phyloP scores from a whole-genome alignment of 1,140 invertebrate genomes.

The Bombus vancouverensis region DNA sequence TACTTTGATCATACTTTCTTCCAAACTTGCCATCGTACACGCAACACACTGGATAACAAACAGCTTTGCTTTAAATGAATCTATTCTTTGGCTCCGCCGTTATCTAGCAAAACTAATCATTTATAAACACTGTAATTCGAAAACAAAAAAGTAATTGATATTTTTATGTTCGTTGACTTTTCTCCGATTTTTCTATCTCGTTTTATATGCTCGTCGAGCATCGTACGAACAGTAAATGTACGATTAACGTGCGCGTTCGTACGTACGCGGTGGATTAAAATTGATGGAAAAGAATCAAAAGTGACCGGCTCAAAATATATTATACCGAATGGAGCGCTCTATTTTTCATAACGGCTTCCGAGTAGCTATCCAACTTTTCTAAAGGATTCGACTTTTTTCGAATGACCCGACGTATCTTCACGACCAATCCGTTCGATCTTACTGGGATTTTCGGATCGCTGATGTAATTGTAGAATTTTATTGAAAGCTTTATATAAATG shows the following conservation, averaged over 20 bases:
- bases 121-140: too few relatives aligned
- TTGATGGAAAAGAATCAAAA: background rate
- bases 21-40: background rate
- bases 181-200: too few relatives aligned
- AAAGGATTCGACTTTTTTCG: background rate
- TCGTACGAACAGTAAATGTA: background rate
- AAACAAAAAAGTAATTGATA: too few relatives aligned
- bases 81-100: background rate
- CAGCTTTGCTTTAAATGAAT: background rate
- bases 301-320: background rate
- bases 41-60: background rate
- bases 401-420: too few relatives aligned
- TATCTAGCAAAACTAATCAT: too few relatives aligned
- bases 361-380: background rate
- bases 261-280: background rate
- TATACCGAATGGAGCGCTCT: background rate
- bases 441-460: background rate
- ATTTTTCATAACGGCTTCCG: constrained; percentile 6
- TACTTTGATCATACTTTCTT: background rate
- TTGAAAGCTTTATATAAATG: too few relatives aligned
- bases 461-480: background rate
- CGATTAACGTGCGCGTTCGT: constrained; percentile 1
- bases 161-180: too few relatives aligned
- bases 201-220: background rate
- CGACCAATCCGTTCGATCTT: background rate